phyloP scores from a whole-genome alignment of 1,140 invertebrate genomes.

The Sitobion miscanthi region DNA sequence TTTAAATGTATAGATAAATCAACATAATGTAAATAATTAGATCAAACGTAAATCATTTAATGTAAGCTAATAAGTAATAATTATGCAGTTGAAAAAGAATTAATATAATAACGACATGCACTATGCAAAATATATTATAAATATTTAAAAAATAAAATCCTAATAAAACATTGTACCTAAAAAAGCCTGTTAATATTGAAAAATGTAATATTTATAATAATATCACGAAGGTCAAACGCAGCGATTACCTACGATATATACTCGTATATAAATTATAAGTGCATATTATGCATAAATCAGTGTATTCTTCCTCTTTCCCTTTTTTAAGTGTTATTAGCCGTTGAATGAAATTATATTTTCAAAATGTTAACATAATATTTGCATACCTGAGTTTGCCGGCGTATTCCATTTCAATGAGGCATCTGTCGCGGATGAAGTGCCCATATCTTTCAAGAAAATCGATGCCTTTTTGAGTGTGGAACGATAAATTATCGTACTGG shows the following conservation, averaged over 20 bases:
- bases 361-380: not conserved
- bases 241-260: not conserved
- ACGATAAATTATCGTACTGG: slow-evolving; percentile 94
- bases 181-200: not conserved
- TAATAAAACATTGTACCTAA: too few species aligned
- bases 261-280: too few species aligned
- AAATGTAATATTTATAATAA: not conserved
- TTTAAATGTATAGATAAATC: too few species aligned
- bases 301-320: not conserved
- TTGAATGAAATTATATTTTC: not conserved
- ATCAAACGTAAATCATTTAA: too few species aligned
- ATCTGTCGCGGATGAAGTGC: slow-evolving; percentile 91
- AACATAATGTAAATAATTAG: too few species aligned
- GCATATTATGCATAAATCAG: not conserved
- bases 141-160: not conserved
- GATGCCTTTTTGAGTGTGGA: slow-evolving; percentile 96
- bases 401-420: slow-evolving; percentile 95
- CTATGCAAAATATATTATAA: not conserved
- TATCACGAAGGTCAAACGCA: not conserved
- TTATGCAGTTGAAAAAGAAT: not conserved
- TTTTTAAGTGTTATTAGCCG: not conserved
- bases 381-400: slow-evolving; percentile 90
- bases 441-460: slow-evolving; percentile 96
- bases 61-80: too few species aligned
- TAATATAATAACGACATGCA: not conserved